Conservation (phyloP, 2,113 vertebrate genomes). For the Genyomyrus donnyi region DNA sequence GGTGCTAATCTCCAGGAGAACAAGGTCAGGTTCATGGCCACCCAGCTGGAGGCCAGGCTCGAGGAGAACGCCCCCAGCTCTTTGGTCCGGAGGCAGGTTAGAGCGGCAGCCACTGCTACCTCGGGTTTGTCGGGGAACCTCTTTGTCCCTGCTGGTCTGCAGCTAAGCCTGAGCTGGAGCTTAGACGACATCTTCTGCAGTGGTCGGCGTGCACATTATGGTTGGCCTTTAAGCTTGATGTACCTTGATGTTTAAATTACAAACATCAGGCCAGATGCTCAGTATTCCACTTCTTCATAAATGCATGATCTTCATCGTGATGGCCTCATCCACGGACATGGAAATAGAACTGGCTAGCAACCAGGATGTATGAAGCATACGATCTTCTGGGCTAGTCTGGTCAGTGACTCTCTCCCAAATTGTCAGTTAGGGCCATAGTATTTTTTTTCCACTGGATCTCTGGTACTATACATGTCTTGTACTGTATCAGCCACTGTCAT, state of each 20-base stretch:
- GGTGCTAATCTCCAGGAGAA: conserved; percentile 68
- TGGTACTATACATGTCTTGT: background rate
- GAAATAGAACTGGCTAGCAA: background rate
- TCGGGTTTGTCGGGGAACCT: background rate
- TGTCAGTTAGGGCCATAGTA: background rate
- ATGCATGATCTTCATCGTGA: background rate
- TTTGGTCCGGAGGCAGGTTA: conserved; percentile 65
- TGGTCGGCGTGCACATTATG: background rate
- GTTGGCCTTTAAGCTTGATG: background rate
- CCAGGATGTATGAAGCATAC: background rate
- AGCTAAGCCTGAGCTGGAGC: background rate
- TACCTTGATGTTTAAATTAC: background rate
- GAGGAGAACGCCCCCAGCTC: conserved; percentile 72
- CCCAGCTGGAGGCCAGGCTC: conserved; percentile 86
- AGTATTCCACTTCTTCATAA: background rate
- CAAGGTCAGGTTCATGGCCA: conserved; percentile 91
- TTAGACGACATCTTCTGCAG: background rate
- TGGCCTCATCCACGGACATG: background rate
- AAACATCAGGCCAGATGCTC: background rate
- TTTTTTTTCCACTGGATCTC: background rate
- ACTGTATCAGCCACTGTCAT: background rate
- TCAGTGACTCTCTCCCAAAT: background rate
- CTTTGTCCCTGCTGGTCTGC: background rate
- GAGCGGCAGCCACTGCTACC: conserved; percentile 14
- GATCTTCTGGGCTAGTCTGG: background rate